phyloP scores from a whole-genome alignment of 2,113 vertebrate species.

The Gorsachius goisagi region DNA sequence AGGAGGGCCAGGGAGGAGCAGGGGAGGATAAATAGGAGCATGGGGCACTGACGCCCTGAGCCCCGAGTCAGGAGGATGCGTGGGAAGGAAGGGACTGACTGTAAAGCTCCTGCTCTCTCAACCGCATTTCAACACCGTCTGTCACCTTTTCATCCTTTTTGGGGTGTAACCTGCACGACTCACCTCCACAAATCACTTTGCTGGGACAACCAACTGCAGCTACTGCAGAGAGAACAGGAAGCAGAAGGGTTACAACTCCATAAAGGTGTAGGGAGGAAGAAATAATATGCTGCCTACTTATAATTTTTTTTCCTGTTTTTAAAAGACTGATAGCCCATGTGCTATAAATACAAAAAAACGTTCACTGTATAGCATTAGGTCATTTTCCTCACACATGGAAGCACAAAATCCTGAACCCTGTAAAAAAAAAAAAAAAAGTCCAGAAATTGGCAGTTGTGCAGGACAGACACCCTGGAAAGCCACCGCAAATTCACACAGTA shows the following conservation, averaged over 20 bases:
- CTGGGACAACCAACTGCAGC: neutral
- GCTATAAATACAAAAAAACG: neutral
- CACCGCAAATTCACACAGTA: neutral
- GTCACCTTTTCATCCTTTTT: neutral
- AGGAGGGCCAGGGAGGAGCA: neutral
- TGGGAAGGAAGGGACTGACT: neutral
- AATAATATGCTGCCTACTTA: neutral
- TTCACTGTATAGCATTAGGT: neutral
- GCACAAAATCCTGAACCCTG: neutral
- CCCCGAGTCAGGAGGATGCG: neutral
- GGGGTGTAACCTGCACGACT: neutral
- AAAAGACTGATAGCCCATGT: neutral
- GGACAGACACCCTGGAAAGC: slow-evolving; percentile 53
- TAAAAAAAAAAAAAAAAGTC: neutral
- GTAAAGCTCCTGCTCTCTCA: neutral
- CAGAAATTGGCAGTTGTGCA: neutral
- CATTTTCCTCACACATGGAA: neutral
- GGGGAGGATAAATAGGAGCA: neutral
- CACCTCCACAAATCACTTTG: neutral
- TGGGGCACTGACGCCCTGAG: neutral
- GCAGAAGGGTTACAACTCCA: neutral
- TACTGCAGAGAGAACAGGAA: neutral
- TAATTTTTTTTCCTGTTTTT: neutral
- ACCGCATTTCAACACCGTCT: neutral
- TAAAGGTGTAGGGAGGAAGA: neutral